phyloP scores from a whole-genome alignment of 2,797 vertebrate species.

The Parotocinclus haroldoi region DNA sequence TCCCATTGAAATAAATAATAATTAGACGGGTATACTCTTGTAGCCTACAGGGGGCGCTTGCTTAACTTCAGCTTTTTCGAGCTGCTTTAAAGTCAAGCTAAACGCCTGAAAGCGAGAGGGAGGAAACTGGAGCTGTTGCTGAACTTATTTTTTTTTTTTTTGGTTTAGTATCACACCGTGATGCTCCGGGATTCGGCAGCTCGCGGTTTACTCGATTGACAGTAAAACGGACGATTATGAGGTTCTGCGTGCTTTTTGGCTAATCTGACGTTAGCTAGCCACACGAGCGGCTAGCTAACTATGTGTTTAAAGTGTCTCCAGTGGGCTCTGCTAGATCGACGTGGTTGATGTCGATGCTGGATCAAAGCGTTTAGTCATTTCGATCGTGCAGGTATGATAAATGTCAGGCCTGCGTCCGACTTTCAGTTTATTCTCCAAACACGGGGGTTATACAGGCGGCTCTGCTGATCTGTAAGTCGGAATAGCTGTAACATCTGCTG shows the following conservation, averaged over 20 bases:
- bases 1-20: not conserved
- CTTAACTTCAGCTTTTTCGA: constrained; percentile 1
- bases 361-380: not conserved
- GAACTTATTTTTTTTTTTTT: constrained; percentile 21
- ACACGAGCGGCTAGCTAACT: not conserved
- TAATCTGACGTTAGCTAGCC: constrained; percentile 3
- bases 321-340: not conserved
- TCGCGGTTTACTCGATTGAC: not conserved
- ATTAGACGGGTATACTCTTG: constrained; percentile 2
- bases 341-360: not conserved
- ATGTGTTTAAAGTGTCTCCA: constrained; percentile 2
- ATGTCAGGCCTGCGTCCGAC: too few species aligned
- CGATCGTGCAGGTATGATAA: constrained; percentile 3
- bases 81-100: constrained; percentile 20
- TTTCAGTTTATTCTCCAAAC: too few species aligned
- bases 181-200: not conserved
- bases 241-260: too few species aligned
- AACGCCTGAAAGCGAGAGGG: constrained; percentile 4
- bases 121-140: constrained; percentile 15
- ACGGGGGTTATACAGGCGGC: too few species aligned
- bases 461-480: too few species aligned
- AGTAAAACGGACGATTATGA: too few species aligned
- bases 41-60: constrained; percentile 62
- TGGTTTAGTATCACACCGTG: not conserved
- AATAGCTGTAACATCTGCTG: too few species aligned